Conservation (phyloP, 2,797 vertebrate species). For the Bryconaethiops microstoma region DNA sequence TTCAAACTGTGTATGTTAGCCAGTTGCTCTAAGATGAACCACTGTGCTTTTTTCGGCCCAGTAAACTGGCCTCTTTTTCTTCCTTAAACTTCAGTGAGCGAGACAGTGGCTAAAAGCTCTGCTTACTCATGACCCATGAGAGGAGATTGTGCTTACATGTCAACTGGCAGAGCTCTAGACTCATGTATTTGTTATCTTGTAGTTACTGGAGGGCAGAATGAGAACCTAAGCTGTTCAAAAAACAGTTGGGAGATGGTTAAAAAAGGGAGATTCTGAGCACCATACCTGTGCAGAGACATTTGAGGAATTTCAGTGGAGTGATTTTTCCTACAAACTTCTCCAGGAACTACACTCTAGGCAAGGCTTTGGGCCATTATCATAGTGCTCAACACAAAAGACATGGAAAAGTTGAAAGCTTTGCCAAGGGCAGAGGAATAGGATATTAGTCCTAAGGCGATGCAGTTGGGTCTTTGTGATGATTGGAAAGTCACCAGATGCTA, state of each 20-base stretch:
- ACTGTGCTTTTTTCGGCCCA: too few species aligned
- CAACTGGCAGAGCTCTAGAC: neutral
- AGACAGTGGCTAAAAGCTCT: neutral
- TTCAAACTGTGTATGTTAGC: too few species aligned
- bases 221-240: conserved; percentile 20
- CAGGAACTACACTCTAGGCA: neutral
- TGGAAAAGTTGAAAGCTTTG: neutral
- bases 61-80: neutral
- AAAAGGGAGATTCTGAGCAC: neutral
- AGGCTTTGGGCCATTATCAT: neutral
- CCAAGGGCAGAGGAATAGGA: neutral
- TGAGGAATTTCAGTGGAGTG: neutral
- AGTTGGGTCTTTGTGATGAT: neutral
- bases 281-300: neutral
- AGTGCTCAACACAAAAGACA: neutral
- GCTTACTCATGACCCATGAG: conserved; percentile 9
- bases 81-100: neutral
- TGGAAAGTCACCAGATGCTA: neutral
- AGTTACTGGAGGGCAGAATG: neutral
- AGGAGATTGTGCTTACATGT: neutral
- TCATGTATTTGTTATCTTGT: conserved; percentile 26
- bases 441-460: neutral
- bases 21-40: too few species aligned
- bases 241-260: too few species aligned
- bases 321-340: neutral